phyloP scores from a whole-genome alignment of 2,113 vertebrate genomes.

The Lota lota region DNA sequence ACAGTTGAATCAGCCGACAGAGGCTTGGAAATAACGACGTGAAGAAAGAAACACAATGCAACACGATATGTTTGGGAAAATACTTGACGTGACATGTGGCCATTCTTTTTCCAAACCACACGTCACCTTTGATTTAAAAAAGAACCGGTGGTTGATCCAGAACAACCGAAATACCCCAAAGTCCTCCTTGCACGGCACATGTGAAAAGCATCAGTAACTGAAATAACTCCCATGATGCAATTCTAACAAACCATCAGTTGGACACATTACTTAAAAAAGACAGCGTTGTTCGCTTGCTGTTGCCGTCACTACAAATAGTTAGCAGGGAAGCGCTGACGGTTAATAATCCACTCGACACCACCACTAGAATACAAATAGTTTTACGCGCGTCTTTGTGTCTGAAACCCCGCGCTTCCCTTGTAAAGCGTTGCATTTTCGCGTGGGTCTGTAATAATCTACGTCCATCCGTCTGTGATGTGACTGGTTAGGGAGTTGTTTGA shows the following conservation, averaged over 20 bases:
- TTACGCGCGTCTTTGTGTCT: not conserved
- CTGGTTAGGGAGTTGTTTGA: slow-evolving; percentile 27
- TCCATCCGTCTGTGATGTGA: slow-evolving; percentile 21
- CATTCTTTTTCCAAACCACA: not conserved
- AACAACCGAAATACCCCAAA: no score
- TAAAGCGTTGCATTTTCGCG: no score
- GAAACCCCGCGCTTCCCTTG: not conserved
- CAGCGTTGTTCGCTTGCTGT: no score
- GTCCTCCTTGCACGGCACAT: no score
- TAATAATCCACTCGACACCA: no score
- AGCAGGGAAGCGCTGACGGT: no score
- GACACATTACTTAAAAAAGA: no score
- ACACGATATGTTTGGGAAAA: not conserved
- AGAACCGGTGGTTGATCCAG: not conserved
- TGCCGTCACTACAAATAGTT: no score
- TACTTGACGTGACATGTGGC: not conserved
- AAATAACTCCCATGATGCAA: no score
- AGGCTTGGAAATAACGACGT: not conserved
- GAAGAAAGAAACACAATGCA: not conserved
- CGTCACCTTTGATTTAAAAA: not conserved
- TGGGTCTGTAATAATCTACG: slow-evolving; percentile 6
- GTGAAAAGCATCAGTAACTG: no score
- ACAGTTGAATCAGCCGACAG: not conserved
- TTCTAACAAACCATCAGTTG: no score
- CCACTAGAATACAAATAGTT: no score